Percentiles rank a stretch among this genome's conserved stretches.
phyloP scores from a whole-genome alignment of 2,113 vertebrate genomes.

The Thryonomys swinderianus region DNA sequence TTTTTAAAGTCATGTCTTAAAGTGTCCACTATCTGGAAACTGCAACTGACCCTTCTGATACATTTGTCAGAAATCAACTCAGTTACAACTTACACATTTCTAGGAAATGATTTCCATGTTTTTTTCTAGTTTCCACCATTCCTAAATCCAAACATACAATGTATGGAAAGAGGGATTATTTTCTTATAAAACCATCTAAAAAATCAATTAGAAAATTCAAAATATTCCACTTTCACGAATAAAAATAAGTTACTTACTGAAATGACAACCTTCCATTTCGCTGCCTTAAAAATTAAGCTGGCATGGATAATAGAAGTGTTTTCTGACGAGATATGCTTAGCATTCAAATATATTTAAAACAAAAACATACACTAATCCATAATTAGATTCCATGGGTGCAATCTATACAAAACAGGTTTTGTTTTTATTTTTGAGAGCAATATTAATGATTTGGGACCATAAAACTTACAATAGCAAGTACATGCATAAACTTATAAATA shows the following conservation, averaged over 20 bases:
- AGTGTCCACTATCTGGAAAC: neutral
- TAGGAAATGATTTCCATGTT: neutral
- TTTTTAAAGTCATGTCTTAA: conserved; percentile 33
- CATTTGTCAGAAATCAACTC: neutral
- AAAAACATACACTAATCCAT: conserved; percentile 66
- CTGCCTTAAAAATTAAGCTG: conserved; percentile 72
- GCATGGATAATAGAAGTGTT: conserved; percentile 72
- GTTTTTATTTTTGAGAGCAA: conserved; percentile 43
- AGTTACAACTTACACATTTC: neutral
- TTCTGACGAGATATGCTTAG: conserved; percentile 37
- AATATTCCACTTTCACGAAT: conserved; percentile 70
- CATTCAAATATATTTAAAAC: conserved; percentile 64
- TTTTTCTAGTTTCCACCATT: conserved; percentile 6
- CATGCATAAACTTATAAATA: conserved; percentile 48
- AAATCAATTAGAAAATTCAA: conserved; percentile 68
- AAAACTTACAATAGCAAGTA: conserved; percentile 48
- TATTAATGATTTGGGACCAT: conserved; percentile 50
- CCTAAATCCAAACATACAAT: conserved; percentile 34
- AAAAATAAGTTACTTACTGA: conserved; percentile 68
- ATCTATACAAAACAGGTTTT: conserved; percentile 34
- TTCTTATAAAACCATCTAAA: conserved; percentile 45
- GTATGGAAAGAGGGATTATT: conserved; percentile 48
- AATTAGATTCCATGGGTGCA: conserved; percentile 50
- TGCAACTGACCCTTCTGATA: neutral
- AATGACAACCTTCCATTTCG: conserved; percentile 63